A percentile compares a stretch with the other conserved stretches of the same genome.
phyloP scores from a whole-genome alignment of 1,140 invertebrate genomes.

The Patella vulgata region DNA sequence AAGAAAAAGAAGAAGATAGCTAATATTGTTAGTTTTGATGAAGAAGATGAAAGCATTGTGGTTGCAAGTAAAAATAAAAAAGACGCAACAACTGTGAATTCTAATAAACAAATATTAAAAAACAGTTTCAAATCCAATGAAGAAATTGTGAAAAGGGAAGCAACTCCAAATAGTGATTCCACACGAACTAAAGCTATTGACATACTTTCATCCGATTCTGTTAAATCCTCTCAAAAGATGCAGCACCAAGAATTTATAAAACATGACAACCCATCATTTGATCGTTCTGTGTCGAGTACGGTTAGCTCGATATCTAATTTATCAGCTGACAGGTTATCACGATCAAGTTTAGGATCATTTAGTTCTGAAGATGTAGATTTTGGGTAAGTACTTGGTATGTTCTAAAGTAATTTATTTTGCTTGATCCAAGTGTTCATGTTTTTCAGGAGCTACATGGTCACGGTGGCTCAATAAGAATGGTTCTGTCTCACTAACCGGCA shows the following conservation, averaged over 20 bases:
- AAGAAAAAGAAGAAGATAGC: constrained; percentile 72
- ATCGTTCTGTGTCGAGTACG: constrained; percentile 1
- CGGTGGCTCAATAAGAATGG: no score
- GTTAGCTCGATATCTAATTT: constrained; percentile 15
- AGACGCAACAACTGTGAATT: background rate
- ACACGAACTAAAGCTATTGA: background rate
- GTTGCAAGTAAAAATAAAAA: constrained; percentile 10
- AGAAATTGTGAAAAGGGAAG: constrained; percentile 2
- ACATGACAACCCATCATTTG: no score
- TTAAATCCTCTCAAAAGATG: no score
- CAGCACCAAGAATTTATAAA: no score
- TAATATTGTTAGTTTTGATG: constrained; percentile 76
- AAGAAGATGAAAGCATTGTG: constrained; percentile 61
- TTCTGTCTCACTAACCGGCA: no score
- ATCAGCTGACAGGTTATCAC: constrained; percentile 5
- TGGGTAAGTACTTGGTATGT: constrained; percentile 40
- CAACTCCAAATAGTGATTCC: constrained; percentile 1
- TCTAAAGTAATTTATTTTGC: no score
- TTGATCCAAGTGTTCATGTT: no score
- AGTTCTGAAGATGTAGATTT: constrained; percentile 47
- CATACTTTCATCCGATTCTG: no score
- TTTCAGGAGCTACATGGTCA: no score
- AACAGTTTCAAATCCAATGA: background rate
- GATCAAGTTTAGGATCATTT: constrained; percentile 38
- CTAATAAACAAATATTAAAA: background rate